A percentile compares a stretch with the other conserved stretches of the same genome.
Evolutionary conservation across 2,888 invertebrate genomes (phyloP).

Genomic region (Sicus ferrugineus): DNA sequence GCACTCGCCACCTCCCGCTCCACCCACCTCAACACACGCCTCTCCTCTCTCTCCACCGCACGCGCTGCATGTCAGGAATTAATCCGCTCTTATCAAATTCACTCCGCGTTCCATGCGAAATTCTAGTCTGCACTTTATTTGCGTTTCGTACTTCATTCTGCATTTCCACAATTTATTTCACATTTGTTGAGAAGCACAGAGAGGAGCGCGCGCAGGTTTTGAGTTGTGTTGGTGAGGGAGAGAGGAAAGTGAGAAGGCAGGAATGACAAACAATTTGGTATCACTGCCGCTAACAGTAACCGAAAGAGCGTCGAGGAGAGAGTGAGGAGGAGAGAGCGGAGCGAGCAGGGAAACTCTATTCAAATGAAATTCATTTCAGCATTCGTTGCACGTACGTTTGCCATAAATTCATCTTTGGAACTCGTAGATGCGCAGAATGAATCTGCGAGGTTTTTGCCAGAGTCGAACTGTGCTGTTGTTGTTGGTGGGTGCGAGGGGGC

Average conservation of each 20-base stretch:
- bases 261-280: too few relatives aligned
- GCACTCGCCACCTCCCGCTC: too few relatives aligned
- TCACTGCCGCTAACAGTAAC: too few relatives aligned
- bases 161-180: conserved; percentile 20
- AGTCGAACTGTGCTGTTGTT: too few relatives aligned
- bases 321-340: not conserved
- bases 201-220: not conserved
- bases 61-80: not conserved
- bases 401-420: not conserved
- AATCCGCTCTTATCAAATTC: conserved; percentile 1
- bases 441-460: not conserved
- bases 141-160: not conserved
- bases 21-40: too few relatives aligned
- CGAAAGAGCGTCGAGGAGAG: not conserved
- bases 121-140: not conserved
- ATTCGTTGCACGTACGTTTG: not conserved
- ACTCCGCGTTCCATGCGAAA: not conserved
- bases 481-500: not conserved
- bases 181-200: conserved; percentile 10
- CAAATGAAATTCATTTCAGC: not conserved
- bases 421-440: not conserved
- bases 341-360: not conserved
- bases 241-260: too few relatives aligned
- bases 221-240: too few relatives aligned
- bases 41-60: too few relatives aligned